Conservation (phyloP, 2,113 vertebrate species). For the Chaetodon auriga region DNA sequence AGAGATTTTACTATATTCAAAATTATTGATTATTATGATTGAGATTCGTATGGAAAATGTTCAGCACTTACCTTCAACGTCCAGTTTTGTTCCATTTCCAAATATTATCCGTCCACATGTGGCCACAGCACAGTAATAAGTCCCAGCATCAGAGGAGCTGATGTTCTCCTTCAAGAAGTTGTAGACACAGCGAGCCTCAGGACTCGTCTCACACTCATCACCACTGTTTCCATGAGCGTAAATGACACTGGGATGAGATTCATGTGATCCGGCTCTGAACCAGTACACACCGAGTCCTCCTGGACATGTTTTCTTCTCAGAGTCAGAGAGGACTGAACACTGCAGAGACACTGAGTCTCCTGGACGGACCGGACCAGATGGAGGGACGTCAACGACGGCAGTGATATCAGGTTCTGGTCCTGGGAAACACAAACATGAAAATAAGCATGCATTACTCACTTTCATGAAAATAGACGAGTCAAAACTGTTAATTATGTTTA, state of each 20-base stretch:
- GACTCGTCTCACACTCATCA: neutral
- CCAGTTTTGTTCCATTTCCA: conserved; percentile 46
- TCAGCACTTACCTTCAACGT: conserved; percentile 35
- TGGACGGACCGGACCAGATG: conserved; percentile 16
- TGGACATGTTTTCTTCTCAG: conserved; percentile 23
- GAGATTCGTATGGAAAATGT: neutral
- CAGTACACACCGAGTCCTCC: conserved; percentile 46
- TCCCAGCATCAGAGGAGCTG: conserved; percentile 39
- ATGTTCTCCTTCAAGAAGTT: conserved; percentile 13
- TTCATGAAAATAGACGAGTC: neutral
- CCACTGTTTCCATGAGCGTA: neutral
- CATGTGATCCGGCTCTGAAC: conserved; percentile 37
- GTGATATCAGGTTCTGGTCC: conserved; percentile 16
- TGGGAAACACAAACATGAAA: neutral
- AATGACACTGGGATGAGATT: conserved; percentile 14
- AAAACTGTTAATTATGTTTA: neutral
- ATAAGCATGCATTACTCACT: neutral
- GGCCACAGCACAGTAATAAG: conserved; percentile 48
- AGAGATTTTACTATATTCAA: neutral
- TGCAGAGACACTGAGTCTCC: conserved; percentile 42
- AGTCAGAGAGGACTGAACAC: conserved; percentile 52
- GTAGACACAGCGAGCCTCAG: conserved; percentile 4
- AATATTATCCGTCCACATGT: conserved; percentile 17
- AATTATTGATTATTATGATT: neutral
- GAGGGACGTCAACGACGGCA: neutral